Evolutionary conservation across 2,888 invertebrate genomes (phyloP).

Genomic region (Dryadula phaetusa): DNA sequence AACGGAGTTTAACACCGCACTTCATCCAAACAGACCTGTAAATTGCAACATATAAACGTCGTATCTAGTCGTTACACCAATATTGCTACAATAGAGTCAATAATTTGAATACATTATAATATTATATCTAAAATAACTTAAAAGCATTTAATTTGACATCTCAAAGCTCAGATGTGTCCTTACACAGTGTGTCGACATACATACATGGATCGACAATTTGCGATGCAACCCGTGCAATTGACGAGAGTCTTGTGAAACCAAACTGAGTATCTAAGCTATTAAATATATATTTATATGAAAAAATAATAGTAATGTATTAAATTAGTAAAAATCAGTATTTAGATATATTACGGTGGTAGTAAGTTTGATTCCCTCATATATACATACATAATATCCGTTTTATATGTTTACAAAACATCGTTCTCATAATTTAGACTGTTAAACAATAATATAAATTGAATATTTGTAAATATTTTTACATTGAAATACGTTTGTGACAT

Average conservation of each 20-base stretch:
- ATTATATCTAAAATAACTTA: slow-evolving; percentile 7
- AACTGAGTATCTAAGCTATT: slow-evolving; percentile 36
- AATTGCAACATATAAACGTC: no score
- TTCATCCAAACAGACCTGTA: no score
- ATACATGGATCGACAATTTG: slow-evolving; percentile 45
- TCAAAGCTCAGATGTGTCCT: slow-evolving; percentile 27
- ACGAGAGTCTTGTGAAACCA: slow-evolving; percentile 41
- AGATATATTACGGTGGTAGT: no score
- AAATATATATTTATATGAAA: neutral
- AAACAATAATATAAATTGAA: no score
- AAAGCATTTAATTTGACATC: slow-evolving; percentile 15
- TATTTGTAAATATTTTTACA: no score
- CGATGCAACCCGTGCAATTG: slow-evolving; percentile 47
- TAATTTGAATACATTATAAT: neutral
- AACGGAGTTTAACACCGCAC: no score
- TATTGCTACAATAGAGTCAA: neutral
- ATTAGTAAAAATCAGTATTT: neutral
- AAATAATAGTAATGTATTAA: neutral
- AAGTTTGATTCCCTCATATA: no score
- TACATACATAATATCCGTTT: no score
- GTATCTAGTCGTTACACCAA: no score
- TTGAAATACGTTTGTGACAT: no score
- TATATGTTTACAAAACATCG: no score
- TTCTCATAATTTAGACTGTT: no score
- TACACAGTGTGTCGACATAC: slow-evolving; percentile 44